Evolutionary conservation across 1,140 invertebrate genomes (phyloP).

Genomic region (Andrena cerasifolii): DNA sequence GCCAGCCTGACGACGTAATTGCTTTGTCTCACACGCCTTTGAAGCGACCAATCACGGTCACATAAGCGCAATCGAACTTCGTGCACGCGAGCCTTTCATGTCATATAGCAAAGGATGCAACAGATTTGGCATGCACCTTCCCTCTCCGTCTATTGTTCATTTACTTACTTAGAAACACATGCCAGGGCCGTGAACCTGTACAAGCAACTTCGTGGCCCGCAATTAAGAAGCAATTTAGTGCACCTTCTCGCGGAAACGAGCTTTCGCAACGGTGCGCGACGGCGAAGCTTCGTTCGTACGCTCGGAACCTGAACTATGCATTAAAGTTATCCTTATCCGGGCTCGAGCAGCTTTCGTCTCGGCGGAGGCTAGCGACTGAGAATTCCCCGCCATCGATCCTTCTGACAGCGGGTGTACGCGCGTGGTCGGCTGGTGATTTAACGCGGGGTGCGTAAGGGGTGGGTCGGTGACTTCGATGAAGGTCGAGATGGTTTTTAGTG

Average conservation of each 20-base stretch:
- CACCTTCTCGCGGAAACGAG: constrained; percentile 30
- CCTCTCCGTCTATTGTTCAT: not conserved
- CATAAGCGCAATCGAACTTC: constrained; percentile 25
- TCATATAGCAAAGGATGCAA: constrained; percentile 5
- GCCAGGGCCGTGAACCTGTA: constrained; percentile 1
- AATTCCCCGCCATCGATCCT: not conserved
- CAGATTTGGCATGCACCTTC: constrained; percentile 27
- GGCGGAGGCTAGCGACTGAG: not conserved
- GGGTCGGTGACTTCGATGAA: too few species aligned
- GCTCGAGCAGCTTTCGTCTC: not conserved
- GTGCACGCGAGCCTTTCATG: constrained; percentile 2
- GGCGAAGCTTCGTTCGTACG: constrained; percentile 5
- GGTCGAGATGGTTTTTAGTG: too few species aligned
- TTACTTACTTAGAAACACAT: constrained; percentile 1
- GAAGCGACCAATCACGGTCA: constrained; percentile 25
- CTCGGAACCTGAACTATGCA: not conserved
- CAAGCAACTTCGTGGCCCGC: constrained; percentile 10
- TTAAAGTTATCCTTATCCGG: constrained; percentile 26
- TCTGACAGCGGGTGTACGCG: too few species aligned
- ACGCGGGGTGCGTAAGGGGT: too few species aligned
- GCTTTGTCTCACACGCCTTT: constrained; percentile 44
- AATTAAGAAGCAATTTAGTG: constrained; percentile 49
- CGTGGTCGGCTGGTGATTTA: too few species aligned
- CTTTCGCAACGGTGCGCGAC: constrained; percentile 9
- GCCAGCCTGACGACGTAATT: constrained; percentile 26